phyloP scores from a whole-genome alignment of 2,113 vertebrate genomes.

The Clarias magur region DNA sequence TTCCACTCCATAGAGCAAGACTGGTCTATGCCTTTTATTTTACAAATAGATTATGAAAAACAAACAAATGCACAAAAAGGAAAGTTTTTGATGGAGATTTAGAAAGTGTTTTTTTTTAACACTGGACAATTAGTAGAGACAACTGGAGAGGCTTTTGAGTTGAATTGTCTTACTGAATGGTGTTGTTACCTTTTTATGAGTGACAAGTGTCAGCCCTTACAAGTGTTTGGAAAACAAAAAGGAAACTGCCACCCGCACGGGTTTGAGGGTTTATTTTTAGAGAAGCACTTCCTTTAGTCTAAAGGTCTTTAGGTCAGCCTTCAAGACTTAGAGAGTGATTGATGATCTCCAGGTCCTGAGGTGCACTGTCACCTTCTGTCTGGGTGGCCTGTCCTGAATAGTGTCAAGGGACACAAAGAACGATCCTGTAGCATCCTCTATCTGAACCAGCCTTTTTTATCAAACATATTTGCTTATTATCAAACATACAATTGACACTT shows the following conservation, averaged over 20 bases:
- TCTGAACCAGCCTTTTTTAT: conserved; percentile 41
- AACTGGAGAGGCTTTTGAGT: neutral
- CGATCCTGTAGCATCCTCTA: conserved; percentile 24
- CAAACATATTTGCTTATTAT: neutral
- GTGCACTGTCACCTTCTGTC: conserved; percentile 50
- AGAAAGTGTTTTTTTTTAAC: conserved; percentile 13
- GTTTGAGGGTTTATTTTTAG: conserved; percentile 47
- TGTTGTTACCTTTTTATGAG: neutral
- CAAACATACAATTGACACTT: neutral
- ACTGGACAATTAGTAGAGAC: neutral
- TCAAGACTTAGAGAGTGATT: conserved; percentile 48
- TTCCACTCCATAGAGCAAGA: no score
- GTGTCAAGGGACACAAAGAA: conserved; percentile 51
- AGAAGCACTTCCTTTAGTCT: conserved; percentile 39
- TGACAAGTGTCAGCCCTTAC: conserved; percentile 41
- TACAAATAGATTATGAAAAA: no score
- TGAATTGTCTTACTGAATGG: neutral
- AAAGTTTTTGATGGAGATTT: neutral
- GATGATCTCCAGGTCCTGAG: conserved; percentile 57
- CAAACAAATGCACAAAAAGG: no score
- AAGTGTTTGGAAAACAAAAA: conserved; percentile 51
- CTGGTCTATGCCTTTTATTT: no score
- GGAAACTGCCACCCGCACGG: conserved; percentile 42
- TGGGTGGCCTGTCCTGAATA: conserved; percentile 59
- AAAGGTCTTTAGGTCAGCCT: conserved; percentile 37